A percentile compares a stretch with the other conserved stretches of the same genome.
These are phyloP conservation scores for Mustela nigripes DNA, from an alignment of 2,113 vertebrate species.

Conservation along the genomic window DNA sequence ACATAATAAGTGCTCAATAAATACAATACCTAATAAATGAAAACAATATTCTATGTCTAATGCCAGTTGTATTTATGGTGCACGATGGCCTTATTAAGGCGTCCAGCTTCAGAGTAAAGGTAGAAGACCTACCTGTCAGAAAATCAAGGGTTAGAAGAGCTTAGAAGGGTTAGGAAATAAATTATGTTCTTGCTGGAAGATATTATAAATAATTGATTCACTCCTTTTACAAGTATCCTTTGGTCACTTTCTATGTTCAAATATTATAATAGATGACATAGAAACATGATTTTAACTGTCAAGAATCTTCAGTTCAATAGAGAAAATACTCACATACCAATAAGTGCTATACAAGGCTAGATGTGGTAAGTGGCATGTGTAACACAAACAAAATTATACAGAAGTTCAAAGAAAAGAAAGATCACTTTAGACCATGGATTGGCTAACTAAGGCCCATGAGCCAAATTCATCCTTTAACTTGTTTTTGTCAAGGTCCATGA, in stretches of 20 bases:
- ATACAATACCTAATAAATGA: background rate
- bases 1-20: background rate
- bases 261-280: background rate
- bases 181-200: conserved; percentile 30
- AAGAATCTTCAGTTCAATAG: background rate
- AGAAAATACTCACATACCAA: conserved; percentile 23
- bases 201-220: background rate
- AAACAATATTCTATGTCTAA: background rate
- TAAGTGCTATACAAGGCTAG: background rate
- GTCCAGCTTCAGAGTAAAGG: background rate
- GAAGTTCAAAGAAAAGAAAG: conserved; percentile 1
- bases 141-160: background rate
- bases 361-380: background rate
- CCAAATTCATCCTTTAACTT: background rate
- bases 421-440: background rate
- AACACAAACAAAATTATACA: conserved; percentile 29
- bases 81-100: background rate
- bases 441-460: background rate
- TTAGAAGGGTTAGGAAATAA: background rate
- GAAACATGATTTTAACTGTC: conserved; percentile 21
- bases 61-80: background rate
- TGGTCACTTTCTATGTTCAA: background rate
- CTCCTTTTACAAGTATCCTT: conserved; percentile 39
- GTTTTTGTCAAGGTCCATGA: background rate
- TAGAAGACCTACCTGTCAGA: background rate